A percentile compares a stretch with the other conserved stretches of the same genome.
These are phyloP conservation scores for Psylliodes chrysocephalus DNA, from an alignment of 2,888 invertebrate species.

Conservation along the genomic window DNA sequence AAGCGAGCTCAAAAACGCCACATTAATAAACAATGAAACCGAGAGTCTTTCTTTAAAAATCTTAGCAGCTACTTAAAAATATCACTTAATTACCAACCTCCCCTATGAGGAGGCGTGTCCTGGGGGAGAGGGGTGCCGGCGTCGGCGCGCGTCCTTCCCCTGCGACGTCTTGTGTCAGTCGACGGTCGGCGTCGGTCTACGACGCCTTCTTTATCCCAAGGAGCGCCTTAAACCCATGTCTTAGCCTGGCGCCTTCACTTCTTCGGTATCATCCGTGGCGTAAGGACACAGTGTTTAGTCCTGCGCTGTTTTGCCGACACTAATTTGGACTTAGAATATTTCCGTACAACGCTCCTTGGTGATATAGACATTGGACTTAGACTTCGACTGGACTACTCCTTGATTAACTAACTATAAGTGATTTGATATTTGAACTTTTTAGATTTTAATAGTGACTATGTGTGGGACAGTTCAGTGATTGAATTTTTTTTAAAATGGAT, in stretches of 20 bases:
- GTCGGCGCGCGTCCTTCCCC: slow-evolving; percentile 61
- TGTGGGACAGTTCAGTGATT: slow-evolving; percentile 11
- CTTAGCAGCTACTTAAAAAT: slow-evolving; percentile 64
- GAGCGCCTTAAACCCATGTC: slow-evolving; percentile 64
- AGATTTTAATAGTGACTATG: slow-evolving; percentile 27
- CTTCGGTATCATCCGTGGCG: slow-evolving; percentile 63
- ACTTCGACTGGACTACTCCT: slow-evolving; percentile 28
- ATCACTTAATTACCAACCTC: slow-evolving; percentile 62
- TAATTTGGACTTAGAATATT: slow-evolving; percentile 9
- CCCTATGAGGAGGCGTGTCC: slow-evolving; percentile 62
- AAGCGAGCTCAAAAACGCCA: slow-evolving; percentile 28
- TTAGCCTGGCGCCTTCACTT: slow-evolving; percentile 64
- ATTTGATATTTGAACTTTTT: slow-evolving; percentile 1
- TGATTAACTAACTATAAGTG: background rate
- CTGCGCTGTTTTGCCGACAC: slow-evolving; percentile 45
- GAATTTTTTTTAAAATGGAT: slow-evolving; percentile 1
- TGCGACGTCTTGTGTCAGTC: slow-evolving; percentile 65
- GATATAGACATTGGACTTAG: slow-evolving; percentile 41
- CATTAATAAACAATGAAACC: slow-evolving; percentile 47
- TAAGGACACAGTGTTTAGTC: slow-evolving; percentile 58
- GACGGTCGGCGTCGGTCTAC: slow-evolving; percentile 63
- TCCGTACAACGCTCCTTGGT: slow-evolving; percentile 10
- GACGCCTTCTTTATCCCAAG: slow-evolving; percentile 63
- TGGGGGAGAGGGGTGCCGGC: slow-evolving; percentile 54
- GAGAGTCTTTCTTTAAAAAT: slow-evolving; percentile 62